phyloP scores from a whole-genome alignment of 30 jellyfish, hydroid and myxozoan genomes.

The Aurelia sp. region DNA sequence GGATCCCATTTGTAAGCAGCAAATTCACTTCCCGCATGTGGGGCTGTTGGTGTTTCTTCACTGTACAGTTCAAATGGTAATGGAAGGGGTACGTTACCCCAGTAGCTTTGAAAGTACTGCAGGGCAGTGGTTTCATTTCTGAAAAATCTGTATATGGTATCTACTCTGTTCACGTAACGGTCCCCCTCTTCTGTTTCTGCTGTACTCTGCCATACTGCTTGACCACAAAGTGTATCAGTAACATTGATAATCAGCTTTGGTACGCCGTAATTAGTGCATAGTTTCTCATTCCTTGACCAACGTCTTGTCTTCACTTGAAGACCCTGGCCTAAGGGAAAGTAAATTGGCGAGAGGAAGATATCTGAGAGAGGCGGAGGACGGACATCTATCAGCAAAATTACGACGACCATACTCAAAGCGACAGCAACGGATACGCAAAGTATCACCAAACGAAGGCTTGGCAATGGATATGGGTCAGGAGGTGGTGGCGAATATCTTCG shows the following conservation, averaged over 20 bases:
- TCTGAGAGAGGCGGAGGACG: conserved; percentile 99
- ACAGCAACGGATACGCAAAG: conserved; percentile 99
- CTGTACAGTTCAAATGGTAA: conserved; percentile 79
- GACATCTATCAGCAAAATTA: conserved; percentile 93
- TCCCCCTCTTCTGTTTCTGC: conserved; percentile 99
- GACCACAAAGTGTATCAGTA: conserved; percentile 97
- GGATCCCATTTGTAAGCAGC: conserved; percentile 98
- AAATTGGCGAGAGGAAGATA: conserved; percentile 92
- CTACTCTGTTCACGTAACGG: conserved; percentile 95
- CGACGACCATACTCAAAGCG: conserved; percentile 98
- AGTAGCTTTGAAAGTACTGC: conserved; percentile 74
- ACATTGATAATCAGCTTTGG: conserved; percentile 84
- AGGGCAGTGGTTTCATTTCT: conserved; percentile 79
- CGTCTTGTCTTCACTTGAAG: conserved; percentile 94
- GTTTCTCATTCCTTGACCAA: conserved; percentile 94
- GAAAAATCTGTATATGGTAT: conserved; percentile 92
- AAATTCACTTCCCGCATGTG: conserved; percentile 91
- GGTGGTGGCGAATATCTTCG: conserved; percentile 99
- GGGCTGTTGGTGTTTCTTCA: conserved; percentile 89
- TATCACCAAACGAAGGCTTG: conserved; percentile 94
- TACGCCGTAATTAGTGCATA: conserved; percentile 90
- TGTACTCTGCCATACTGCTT: conserved; percentile 99
- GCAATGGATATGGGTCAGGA: conserved; percentile 99
- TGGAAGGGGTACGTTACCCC: conserved; percentile 87
- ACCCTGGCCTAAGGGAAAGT: conserved; percentile 98